phyloP scores from a whole-genome alignment of 2,113 vertebrate species.

The Paramisgurnus dabryanus region DNA sequence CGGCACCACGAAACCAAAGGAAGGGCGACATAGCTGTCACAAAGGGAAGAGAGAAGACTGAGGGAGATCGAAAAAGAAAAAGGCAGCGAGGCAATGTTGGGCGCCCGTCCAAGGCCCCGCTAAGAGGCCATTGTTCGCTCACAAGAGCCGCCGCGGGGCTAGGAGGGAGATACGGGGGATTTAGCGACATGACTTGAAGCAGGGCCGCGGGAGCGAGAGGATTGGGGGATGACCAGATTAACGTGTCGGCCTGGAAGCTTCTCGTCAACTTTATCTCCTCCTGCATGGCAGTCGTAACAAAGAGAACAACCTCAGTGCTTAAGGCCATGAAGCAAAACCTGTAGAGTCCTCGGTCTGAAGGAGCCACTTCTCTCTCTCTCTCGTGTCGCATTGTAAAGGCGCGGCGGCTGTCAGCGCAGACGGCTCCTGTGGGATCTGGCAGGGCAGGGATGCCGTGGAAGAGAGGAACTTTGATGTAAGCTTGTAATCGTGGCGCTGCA shows the following conservation, averaged over 20 bases:
- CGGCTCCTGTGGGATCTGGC: constrained; percentile 56
- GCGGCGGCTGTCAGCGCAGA: constrained; percentile 55
- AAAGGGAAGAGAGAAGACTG: background rate
- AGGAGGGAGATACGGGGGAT: constrained; percentile 65
- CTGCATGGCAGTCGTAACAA: constrained; percentile 63
- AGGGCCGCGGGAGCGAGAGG: constrained; percentile 54
- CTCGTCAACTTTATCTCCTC: constrained; percentile 63
- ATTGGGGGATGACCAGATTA: constrained; percentile 64
- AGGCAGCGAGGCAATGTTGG: constrained; percentile 41
- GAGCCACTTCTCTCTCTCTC: constrained; percentile 41
- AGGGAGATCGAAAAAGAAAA: background rate
- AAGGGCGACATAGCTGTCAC: background rate
- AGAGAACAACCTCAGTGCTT: constrained; percentile 64
- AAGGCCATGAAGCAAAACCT: constrained; percentile 63
- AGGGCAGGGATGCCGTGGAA: constrained; percentile 55
- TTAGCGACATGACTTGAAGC: constrained; percentile 60
- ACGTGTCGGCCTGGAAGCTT: constrained; percentile 59
- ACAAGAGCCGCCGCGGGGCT: constrained; percentile 60
- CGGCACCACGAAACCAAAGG: background rate
- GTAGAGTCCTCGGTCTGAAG: constrained; percentile 55
- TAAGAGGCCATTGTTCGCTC: constrained; percentile 64
- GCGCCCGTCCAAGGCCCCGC: constrained; percentile 57
- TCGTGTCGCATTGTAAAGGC: constrained; percentile 53
- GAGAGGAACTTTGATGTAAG: constrained; percentile 63
- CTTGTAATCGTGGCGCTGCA: constrained; percentile 59